These are phyloP conservation scores for Linhomoeus sp. DNA, from an alignment of 2,888 invertebrate genomes.

Conservation along the genomic window DNA sequence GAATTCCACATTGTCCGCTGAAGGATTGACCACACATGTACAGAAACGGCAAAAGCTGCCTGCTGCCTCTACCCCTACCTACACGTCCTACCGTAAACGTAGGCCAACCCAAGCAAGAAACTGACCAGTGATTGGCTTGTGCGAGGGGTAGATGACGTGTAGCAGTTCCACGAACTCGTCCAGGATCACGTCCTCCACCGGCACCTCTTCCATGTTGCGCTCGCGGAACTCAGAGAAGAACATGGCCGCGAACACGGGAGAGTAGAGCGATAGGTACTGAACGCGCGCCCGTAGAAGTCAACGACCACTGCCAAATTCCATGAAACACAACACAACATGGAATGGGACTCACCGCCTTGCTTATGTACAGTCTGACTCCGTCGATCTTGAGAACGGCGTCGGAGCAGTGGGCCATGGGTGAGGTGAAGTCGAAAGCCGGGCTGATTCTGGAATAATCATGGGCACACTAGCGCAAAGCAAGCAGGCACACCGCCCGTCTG, in stretches of 20 bases:
- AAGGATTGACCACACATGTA: conserved; percentile 7
- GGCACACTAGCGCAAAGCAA: too few relatives aligned
- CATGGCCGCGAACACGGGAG: conserved; percentile 22
- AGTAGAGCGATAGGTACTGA: conserved; percentile 23
- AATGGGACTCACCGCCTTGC: conserved; percentile 12
- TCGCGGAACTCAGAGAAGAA: conserved; percentile 20
- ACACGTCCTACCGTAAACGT: too few relatives aligned
- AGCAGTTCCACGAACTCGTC: conserved; percentile 29
- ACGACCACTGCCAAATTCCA: too few relatives aligned
- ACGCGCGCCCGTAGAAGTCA: too few relatives aligned
- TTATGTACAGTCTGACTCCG: conserved; percentile 17
- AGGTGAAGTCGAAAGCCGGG: conserved; percentile 16
- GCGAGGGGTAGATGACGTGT: conserved; percentile 31
- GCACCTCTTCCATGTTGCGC: conserved; percentile 16
- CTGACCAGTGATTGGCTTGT: conserved; percentile 27
- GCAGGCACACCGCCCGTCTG: too few relatives aligned
- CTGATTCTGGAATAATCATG: conserved; percentile 10
- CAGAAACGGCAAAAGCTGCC: too few relatives aligned
- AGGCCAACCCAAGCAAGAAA: background rate
- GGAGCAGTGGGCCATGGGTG: conserved; percentile 9
- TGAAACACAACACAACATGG: conserved; percentile 4
- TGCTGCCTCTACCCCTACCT: too few relatives aligned
- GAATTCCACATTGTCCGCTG: conserved; percentile 29
- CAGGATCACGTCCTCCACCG: conserved; percentile 13
- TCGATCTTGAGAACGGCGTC: conserved; percentile 20